Percentiles rank a stretch among this genome's conserved stretches.
These are phyloP conservation scores for Dinothrombium tinctorium DNA, from an alignment of 1,140 invertebrate species.

Conservation along the genomic window DNA sequence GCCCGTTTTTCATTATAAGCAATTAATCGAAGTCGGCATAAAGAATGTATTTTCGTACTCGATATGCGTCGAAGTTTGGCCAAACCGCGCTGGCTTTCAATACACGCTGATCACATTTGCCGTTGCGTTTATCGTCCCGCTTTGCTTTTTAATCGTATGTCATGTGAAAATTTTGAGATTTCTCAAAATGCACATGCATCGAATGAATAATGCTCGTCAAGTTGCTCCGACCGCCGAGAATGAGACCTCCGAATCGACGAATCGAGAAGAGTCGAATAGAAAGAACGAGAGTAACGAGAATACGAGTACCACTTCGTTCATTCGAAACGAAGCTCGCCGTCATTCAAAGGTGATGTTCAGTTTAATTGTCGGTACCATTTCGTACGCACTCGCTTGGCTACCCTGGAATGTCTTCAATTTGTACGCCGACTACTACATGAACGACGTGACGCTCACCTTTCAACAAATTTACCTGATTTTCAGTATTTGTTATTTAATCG, in stretches of 20 bases:
- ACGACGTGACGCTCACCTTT: constrained; percentile 15
- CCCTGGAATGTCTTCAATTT: constrained; percentile 30
- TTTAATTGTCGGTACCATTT: constrained; percentile 18
- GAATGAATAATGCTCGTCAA: constrained; percentile 1
- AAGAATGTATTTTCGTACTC: constrained; percentile 20
- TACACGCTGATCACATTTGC: constrained; percentile 28
- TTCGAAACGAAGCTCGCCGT: too few species aligned
- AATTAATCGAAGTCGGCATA: constrained; percentile 20
- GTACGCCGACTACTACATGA: constrained; percentile 22
- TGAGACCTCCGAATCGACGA: neutral
- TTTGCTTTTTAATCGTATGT: constrained; percentile 27
- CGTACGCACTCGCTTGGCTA: constrained; percentile 24
- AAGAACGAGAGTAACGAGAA: too few species aligned
- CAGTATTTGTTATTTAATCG: constrained; percentile 28
- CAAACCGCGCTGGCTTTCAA: constrained; percentile 21
- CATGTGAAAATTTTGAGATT: constrained; percentile 24
- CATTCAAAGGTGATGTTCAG: constrained; percentile 24
- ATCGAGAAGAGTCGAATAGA: neutral
- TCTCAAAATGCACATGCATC: neutral
- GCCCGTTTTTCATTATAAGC: constrained; percentile 26
- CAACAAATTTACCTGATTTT: constrained; percentile 25
- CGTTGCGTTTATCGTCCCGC: constrained; percentile 30
- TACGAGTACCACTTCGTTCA: too few species aligned
- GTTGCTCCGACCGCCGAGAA: too few species aligned
- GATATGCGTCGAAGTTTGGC: constrained; percentile 25